Conservation (phyloP, 2,113 vertebrate species). For the Chionomys nivalis region DNA sequence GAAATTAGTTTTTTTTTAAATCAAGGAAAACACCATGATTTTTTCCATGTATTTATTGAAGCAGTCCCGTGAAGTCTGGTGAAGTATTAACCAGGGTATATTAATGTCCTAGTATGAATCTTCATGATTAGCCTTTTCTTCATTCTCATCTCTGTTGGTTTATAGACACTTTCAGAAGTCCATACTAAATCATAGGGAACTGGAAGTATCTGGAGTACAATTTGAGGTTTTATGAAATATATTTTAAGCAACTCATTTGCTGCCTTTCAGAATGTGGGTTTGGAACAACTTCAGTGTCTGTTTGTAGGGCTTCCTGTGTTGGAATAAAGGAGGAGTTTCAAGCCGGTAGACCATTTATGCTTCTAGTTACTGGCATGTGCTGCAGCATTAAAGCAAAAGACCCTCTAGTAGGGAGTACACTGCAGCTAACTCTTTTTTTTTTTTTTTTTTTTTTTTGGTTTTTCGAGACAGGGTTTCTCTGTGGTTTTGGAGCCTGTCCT, state of each 20-base stretch:
- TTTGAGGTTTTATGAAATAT: slow-evolving; percentile 31
- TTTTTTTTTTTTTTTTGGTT: no score
- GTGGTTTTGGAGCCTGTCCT: no score
- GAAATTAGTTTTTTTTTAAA: slow-evolving; percentile 48
- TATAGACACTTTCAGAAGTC: background rate
- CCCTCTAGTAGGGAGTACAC: background rate
- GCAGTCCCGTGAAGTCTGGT: slow-evolving; percentile 68
- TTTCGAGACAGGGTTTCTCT: no score
- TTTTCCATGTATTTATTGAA: slow-evolving; percentile 75
- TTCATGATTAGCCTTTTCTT: slow-evolving; percentile 15
- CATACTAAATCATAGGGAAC: background rate
- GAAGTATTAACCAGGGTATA: slow-evolving; percentile 9
- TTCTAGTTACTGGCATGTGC: background rate
- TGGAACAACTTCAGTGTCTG: background rate
- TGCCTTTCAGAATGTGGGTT: slow-evolving; percentile 49
- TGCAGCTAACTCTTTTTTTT: background rate
- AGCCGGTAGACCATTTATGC: slow-evolving; percentile 15
- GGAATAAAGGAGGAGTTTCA: slow-evolving; percentile 36
- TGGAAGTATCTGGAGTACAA: background rate
- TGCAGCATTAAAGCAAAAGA: background rate
- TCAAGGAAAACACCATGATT: slow-evolving; percentile 57
- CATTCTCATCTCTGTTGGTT: background rate
- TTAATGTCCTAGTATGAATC: slow-evolving; percentile 17
- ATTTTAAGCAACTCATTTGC: slow-evolving; percentile 34
- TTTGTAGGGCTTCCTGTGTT: slow-evolving; percentile 35